These are phyloP conservation scores for Phainopepla nitens DNA, from an alignment of 2,113 vertebrate species.

Conservation along the genomic window DNA sequence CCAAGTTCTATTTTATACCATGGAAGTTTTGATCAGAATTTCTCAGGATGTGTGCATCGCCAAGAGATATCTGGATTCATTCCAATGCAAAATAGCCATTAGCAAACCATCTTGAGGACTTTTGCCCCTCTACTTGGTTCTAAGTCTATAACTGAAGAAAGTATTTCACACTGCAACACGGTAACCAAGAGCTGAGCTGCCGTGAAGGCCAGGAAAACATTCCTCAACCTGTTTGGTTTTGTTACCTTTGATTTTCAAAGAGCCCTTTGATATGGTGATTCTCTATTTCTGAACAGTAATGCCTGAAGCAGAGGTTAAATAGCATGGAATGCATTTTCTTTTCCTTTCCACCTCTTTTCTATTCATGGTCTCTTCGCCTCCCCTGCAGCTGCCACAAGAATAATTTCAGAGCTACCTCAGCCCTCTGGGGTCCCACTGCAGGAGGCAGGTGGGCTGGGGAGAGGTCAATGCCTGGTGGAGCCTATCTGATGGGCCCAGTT, in stretches of 20 bases:
- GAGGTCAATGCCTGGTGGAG: neutral
- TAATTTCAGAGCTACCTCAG: neutral
- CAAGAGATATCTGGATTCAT: neutral
- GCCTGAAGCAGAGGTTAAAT: conserved; percentile 29
- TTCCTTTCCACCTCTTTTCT: neutral
- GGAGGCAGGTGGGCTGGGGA: neutral
- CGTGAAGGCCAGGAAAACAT: neutral
- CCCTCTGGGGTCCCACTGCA: neutral
- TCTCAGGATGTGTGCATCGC: neutral
- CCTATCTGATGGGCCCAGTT: neutral
- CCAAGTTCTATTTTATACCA: neutral
- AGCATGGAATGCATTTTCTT: neutral
- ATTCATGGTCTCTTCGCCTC: neutral
- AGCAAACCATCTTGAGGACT: neutral
- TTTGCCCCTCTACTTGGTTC: neutral
- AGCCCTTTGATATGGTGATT: conserved; percentile 46
- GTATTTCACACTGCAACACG: neutral
- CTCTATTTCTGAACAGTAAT: neutral
- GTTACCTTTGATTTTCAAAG: conserved; percentile 43
- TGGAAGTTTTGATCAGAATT: neutral
- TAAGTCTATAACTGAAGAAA: neutral
- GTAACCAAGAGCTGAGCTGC: neutral
- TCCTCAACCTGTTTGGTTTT: neutral
- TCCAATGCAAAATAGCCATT: neutral
- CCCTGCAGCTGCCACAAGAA: neutral